Percentiles rank a stretch among this genome's conserved stretches.
Evolutionary conservation across 2,888 invertebrate species (phyloP).

Genomic region (Polydrusus pterygomalis): DNA sequence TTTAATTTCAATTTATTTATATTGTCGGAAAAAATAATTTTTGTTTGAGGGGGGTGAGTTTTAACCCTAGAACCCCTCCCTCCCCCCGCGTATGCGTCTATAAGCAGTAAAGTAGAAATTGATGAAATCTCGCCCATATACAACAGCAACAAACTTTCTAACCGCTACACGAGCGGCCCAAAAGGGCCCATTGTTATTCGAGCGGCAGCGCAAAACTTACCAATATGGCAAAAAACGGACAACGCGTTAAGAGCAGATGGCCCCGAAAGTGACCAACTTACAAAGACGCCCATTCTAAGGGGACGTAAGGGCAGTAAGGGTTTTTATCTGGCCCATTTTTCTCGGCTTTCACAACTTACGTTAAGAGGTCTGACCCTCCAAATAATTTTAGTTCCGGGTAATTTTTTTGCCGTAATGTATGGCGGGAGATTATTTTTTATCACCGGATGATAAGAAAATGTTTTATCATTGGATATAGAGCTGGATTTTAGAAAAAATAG

Average conservation of each 20-base stretch:
- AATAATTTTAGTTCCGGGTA: conserved; percentile 25
- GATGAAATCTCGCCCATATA: no score
- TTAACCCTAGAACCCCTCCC: no score
- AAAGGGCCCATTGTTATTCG: conserved; percentile 37
- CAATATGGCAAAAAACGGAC: conserved; percentile 41
- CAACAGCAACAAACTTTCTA: conserved; percentile 23
- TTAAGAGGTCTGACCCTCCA: conserved; percentile 15
- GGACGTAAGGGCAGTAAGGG: conserved; percentile 19
- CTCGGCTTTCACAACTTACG: conserved; percentile 24
- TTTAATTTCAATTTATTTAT: no score
- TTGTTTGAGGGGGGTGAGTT: no score
- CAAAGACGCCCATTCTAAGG: conserved; percentile 40
- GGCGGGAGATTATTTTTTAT: conserved; percentile 10
- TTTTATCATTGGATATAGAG: not conserved
- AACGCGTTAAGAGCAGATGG: conserved; percentile 47
- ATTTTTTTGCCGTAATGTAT: conserved; percentile 13
- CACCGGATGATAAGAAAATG: not conserved
- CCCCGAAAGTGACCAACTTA: conserved; percentile 49
- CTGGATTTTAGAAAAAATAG: not conserved
- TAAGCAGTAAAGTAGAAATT: no score
- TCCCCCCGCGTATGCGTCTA: no score
- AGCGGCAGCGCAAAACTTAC: conserved; percentile 31
- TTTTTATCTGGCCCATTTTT: conserved; percentile 34
- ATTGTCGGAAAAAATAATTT: no score
- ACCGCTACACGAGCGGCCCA: conserved; percentile 21